Evolutionary conservation across 2,888 invertebrate genomes (phyloP), one percentile per base, ranked within the genome.

Genomic region (Cephus sareptanus): DNA sequence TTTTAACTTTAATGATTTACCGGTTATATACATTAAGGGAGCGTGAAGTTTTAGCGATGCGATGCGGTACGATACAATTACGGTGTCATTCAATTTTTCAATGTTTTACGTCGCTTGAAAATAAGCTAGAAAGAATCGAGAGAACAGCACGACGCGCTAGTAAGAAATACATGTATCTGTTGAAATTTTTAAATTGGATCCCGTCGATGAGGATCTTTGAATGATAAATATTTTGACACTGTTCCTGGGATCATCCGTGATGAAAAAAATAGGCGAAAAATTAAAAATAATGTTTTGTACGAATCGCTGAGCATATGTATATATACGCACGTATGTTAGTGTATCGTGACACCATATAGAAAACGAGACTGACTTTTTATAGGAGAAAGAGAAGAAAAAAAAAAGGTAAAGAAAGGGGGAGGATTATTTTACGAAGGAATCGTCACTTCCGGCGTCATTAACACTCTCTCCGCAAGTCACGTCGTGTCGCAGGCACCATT

Each of bases 291-390:
- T 12, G 13, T 34, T 37, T 37, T 56, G 9, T 56, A 56, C 56
- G 0, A 56, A 56, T 56, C 56, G 56, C 56, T 9, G 2, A 56
- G 23, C 56, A 56, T 56, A 2, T 56, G 56, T 56, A 56, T 23
- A 56, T 56, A 56, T 9, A 23, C 56, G 56, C 56, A 56, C 56
- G 56, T 56, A 56, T 23, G 23, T 56, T 56, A 56, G 56, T 23
- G 56, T 56, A 56, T 56, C 56, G 23, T 23, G 56, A 23, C 56
- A 56, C 23, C 56, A 80, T 85, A 83, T 86, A 87, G 85, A 84
- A 84, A 84, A 89, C 86, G 89, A 90, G 89, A 90, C 90, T 90
- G 89, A 89, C 85, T 89, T 88, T 88, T 89, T 87, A 88, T 87
- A 88, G 81, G 76, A 70, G 82, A 83, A 78, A 85, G 84, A 85